Evolutionary conservation across 2,888 invertebrate species (phyloP).

Genomic region (Chymomyza procnemis): DNA sequence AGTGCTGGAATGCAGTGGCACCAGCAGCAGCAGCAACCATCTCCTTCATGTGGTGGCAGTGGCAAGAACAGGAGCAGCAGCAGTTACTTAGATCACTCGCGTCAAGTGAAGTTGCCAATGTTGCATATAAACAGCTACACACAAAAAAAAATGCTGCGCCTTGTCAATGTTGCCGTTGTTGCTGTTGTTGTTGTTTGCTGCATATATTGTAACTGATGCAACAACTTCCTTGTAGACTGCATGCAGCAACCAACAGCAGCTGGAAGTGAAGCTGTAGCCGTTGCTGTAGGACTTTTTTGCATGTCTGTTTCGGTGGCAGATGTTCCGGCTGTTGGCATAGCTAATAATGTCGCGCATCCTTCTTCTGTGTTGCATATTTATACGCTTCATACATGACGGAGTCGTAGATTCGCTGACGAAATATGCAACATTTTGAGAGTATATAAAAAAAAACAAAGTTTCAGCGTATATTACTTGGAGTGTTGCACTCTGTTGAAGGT

Average conservation of each 20-base stretch:
- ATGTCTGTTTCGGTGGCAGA: constrained; percentile 57
- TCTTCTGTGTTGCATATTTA: constrained; percentile 1
- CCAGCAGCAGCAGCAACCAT: constrained; percentile 32
- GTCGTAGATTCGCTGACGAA: too few relatives aligned
- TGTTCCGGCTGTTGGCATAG: constrained; percentile 19
- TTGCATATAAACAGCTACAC: constrained; percentile 58
- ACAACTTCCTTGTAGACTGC: constrained; percentile 25
- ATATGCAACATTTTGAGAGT: too few relatives aligned
- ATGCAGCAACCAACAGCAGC: too few relatives aligned
- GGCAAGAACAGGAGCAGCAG: constrained; percentile 20
- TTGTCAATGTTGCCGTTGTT: constrained; percentile 57
- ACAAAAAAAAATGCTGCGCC: constrained; percentile 21
- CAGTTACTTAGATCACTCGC: constrained; percentile 45
- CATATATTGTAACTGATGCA: constrained; percentile 22
- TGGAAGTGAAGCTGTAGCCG: constrained; percentile 1
- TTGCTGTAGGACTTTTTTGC: constrained; percentile 42
- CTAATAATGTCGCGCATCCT: constrained; percentile 61
- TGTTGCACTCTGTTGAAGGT: too few relatives aligned
- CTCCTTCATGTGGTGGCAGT: constrained; percentile 9
- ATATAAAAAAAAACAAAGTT: too few relatives aligned
- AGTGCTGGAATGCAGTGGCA: too few relatives aligned
- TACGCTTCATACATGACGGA: too few relatives aligned
- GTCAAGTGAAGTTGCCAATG: constrained; percentile 67
- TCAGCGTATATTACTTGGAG: too few relatives aligned
- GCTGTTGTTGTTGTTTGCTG: constrained; percentile 34